phyloP scores from a whole-genome alignment of 2,888 invertebrate genomes.

The Eupithecia subumbrata region DNA sequence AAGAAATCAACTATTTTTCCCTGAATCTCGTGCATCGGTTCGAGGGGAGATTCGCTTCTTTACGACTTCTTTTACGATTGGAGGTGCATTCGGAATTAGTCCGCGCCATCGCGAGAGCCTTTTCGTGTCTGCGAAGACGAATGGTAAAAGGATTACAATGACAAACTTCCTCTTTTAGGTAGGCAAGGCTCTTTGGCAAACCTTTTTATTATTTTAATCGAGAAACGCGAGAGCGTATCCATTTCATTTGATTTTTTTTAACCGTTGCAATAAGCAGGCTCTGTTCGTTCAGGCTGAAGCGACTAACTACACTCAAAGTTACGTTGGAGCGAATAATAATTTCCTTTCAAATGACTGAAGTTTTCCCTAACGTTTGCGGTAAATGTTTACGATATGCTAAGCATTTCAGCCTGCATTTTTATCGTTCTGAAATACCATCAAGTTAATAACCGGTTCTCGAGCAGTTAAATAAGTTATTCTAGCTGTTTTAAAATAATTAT shows the following conservation, averaged over 20 bases:
- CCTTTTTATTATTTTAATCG: conserved; percentile 42
- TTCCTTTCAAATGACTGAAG: conserved; percentile 61
- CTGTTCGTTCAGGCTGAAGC: conserved; percentile 42
- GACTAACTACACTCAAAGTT: conserved; percentile 52
- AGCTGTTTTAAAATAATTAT: conserved; percentile 24
- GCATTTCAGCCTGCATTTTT: conserved; percentile 56
- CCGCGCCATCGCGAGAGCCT: conserved; percentile 75
- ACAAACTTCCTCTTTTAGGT: conserved; percentile 49
- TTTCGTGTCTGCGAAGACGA: conserved; percentile 79
- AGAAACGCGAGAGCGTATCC: conserved; percentile 14
- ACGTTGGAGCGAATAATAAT: conserved; percentile 59
- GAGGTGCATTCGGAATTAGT: conserved; percentile 83
- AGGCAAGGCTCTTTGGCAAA: conserved; percentile 28
- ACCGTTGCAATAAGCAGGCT: conserved; percentile 31
- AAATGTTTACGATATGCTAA: conserved; percentile 59
- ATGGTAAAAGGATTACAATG: conserved; percentile 81
- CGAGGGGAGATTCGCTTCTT: conserved; percentile 79
- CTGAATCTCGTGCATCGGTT: conserved; percentile 80
- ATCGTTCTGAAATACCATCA: conserved; percentile 45
- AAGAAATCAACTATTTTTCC: conserved; percentile 83
- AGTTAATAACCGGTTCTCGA: conserved; percentile 42
- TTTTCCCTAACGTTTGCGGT: conserved; percentile 56
- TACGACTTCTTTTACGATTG: conserved; percentile 84
- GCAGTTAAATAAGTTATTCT: conserved; percentile 40
- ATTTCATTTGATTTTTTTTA: conserved; percentile 29